These are phyloP conservation scores for Agonopterix subpropinquella DNA, from an alignment of 2,888 invertebrate genomes.

Conservation along the genomic window DNA sequence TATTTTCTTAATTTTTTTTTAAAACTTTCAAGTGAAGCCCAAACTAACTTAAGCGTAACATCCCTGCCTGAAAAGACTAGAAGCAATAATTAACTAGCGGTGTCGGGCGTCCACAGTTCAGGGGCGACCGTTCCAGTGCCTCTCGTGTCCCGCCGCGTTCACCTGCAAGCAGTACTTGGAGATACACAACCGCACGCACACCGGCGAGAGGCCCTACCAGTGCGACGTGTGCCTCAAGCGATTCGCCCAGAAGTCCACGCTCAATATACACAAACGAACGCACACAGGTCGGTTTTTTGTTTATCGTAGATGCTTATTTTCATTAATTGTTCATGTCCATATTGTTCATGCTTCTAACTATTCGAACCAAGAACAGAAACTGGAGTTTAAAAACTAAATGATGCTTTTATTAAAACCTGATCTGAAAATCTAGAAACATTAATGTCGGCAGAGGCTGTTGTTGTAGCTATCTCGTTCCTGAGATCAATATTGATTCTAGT, in stretches of 20 bases:
- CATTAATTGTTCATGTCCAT: no score
- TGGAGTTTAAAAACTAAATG: no score
- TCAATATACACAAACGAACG: slow-evolving; percentile 87
- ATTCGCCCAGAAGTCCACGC: slow-evolving; percentile 88
- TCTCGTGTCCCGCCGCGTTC: slow-evolving; percentile 76
- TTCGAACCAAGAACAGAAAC: no score
- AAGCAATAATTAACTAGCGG: slow-evolving; percentile 5
- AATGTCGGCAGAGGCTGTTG: no score
- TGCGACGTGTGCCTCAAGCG: slow-evolving; percentile 86
- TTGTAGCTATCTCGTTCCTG: no score
- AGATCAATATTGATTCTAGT: no score
- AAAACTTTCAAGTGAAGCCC: slow-evolving; percentile 1
- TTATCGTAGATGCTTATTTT: no score
- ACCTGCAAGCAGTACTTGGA: slow-evolving; percentile 75
- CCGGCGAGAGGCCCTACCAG: slow-evolving; percentile 76
- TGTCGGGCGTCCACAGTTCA: slow-evolving; percentile 58
- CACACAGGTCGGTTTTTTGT: slow-evolving; percentile 76
- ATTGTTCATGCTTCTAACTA: no score
- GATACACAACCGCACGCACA: slow-evolving; percentile 74
- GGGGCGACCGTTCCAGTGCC: slow-evolving; percentile 77
- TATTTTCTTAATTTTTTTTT: background rate
- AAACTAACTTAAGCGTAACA: background rate
- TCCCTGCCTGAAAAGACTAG: background rate
- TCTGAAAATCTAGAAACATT: no score
- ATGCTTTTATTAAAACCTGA: no score